Evolutionary conservation across 2,888 invertebrate genomes (phyloP).

Genomic region (Autographa gamma): DNA sequence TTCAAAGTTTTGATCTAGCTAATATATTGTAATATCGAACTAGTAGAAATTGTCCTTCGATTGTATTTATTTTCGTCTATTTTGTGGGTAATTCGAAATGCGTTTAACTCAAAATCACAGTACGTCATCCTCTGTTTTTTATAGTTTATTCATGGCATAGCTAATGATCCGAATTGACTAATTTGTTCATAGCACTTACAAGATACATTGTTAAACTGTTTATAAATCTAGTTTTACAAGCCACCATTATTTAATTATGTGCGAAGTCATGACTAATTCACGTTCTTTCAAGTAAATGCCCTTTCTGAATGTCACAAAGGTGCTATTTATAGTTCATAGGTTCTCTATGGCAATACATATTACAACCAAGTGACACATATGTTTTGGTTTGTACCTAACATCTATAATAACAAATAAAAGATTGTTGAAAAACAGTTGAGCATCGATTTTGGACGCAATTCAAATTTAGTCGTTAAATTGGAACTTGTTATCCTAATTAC

Average conservation of each 20-base stretch:
- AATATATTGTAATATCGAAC: too few relatives aligned
- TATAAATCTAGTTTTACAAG: too few relatives aligned
- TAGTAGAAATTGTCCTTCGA: background rate
- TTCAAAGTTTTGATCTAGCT: background rate
- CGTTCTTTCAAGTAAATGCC: background rate
- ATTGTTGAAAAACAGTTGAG: slow-evolving; percentile 3
- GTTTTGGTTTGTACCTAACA: background rate
- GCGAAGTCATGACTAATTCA: background rate
- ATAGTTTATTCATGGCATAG: too few relatives aligned
- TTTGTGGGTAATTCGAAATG: too few relatives aligned
- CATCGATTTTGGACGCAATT: background rate
- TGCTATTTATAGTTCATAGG: background rate
- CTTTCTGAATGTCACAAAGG: background rate
- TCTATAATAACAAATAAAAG: background rate
- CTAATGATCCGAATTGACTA: too few relatives aligned
- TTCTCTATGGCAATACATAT: background rate
- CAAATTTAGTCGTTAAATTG: slow-evolving; percentile 9
- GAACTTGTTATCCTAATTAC: slow-evolving; percentile 37
- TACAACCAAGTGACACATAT: background rate
- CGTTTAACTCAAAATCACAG: too few relatives aligned
- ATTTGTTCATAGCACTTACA: too few relatives aligned
- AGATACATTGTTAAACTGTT: background rate
- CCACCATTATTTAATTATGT: background rate
- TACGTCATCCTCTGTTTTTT: too few relatives aligned
- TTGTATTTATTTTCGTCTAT: too few relatives aligned